Conservation (phyloP, 2,113 vertebrate genomes). For the Gracilinanus agilis region DNA sequence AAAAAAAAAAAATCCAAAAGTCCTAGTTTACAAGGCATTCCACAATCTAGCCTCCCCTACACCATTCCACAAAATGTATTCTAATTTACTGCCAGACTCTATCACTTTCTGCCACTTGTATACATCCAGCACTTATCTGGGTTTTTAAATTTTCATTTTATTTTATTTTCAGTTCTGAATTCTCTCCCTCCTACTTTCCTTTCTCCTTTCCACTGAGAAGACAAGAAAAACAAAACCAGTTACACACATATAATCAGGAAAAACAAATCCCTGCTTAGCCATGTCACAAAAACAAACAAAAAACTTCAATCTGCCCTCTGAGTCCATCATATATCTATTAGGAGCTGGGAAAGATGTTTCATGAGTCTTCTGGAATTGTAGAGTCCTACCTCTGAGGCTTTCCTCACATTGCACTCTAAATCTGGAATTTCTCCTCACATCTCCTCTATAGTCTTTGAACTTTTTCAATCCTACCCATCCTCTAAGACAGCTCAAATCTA, state of each 20-base stretch:
- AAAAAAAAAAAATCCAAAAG: background rate
- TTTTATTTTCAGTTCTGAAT: background rate
- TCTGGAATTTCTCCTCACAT: background rate
- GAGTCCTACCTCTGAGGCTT: background rate
- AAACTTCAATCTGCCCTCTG: background rate
- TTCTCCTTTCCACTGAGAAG: background rate
- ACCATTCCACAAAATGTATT: background rate
- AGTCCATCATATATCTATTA: background rate
- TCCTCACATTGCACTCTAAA: background rate
- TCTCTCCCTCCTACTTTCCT: background rate
- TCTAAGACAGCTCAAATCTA: background rate
- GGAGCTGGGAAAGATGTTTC: background rate
- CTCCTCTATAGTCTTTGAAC: background rate
- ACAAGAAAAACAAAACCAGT: background rate
- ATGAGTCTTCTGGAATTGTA: background rate
- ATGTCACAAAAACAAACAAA: background rate
- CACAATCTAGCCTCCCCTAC: background rate
- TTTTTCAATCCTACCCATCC: background rate
- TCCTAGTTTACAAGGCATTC: background rate
- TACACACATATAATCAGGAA: background rate
- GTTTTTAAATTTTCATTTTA: background rate
- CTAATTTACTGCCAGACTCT: background rate
- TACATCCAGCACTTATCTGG: background rate
- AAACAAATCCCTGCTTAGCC: background rate
- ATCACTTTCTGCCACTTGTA: background rate